Evolutionary conservation across 1,140 invertebrate genomes (phyloP), one percentile per base, ranked within the genome.

Genomic region (Drosophila malerkotliana): DNA sequence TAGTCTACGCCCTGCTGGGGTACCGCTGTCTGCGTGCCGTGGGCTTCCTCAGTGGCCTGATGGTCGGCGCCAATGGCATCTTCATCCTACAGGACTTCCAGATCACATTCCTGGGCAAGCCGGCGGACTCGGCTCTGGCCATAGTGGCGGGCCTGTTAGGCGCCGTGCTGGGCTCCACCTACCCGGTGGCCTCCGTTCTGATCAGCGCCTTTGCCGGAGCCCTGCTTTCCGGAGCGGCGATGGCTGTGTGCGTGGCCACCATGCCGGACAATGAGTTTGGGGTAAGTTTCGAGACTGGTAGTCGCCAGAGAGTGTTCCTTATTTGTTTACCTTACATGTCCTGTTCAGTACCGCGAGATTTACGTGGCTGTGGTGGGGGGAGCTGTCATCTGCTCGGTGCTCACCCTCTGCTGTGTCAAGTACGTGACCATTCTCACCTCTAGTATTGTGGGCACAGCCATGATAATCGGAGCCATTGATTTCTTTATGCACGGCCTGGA

Each of bases 21-120:
- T 98, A 98, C 92, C 94, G 97, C 52, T 97, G 96, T 92, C 97
- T 98, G 91, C 97, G 97, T 91, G 96, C 96, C 2, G 95, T 96
- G n/a, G 97, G 97, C 94, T 98, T 98, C 90, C 93, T 98, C 26
- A 97, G 96, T 24, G 97, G 97, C 28, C 96, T 97, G 83, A 95
- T 97, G 44, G 97, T 97, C 92, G 96, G 96, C 10, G 94, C 96
- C 48, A 94, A 91, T 45, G 79, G 62, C n/a, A 82, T 92, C 41
- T 90, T 90, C 24, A 84, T 92, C 21, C 47, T 92, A 32, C 91
- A 92, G 68, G 77, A 90, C 55, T 85, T 88, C 26, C 79, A 92
- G 52, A 88, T 92, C 34, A 91, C 84, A 10, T 76, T 90, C 28
- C 63, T 92, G 44, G 91, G 90, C 34, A 92, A 87, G 49, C 91